Percentiles rank a stretch among this genome's conserved stretches.
These are phyloP conservation scores for Syngnathus scovelli DNA, from an alignment of 2,113 vertebrate genomes.

Conservation along the genomic window DNA sequence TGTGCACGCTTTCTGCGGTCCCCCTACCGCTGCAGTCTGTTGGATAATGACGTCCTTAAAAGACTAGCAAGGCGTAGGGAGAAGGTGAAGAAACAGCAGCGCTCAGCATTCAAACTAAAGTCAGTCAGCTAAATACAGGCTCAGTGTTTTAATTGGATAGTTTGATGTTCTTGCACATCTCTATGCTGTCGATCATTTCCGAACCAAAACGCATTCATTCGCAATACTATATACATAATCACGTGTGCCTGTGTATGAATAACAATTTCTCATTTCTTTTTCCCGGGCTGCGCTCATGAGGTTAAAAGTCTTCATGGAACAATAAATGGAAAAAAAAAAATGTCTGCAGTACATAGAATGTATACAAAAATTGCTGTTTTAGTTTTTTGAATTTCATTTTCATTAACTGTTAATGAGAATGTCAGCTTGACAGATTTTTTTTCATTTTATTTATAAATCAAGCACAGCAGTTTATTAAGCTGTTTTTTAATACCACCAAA, in stretches of 20 bases:
- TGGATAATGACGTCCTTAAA: conserved; percentile 35
- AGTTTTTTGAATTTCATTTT: too few species aligned
- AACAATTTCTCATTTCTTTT: not conserved
- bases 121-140: conserved; percentile 12
- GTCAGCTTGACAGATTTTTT: too few species aligned
- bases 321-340: not conserved
- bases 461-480: not conserved
- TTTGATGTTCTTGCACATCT: not conserved
- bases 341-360: not conserved
- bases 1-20: conserved; percentile 24
- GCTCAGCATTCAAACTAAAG: conserved; percentile 5
- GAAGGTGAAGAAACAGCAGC: not conserved
- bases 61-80: not conserved
- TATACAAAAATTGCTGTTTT: too few species aligned
- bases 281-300: not conserved
- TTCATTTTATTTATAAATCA: not conserved
- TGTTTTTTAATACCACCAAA: not conserved
- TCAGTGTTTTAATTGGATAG: conserved; percentile 2
- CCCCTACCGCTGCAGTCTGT: conserved; percentile 18
- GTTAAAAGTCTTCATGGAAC: not conserved
- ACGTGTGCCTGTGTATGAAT: not conserved
- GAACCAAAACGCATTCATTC: not conserved
- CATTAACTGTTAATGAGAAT: too few species aligned
- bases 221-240: not conserved
- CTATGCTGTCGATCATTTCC: not conserved